phyloP scores from a whole-genome alignment of 53 echinoderm and acorn worm genomes.

The Holothuria scabra region DNA sequence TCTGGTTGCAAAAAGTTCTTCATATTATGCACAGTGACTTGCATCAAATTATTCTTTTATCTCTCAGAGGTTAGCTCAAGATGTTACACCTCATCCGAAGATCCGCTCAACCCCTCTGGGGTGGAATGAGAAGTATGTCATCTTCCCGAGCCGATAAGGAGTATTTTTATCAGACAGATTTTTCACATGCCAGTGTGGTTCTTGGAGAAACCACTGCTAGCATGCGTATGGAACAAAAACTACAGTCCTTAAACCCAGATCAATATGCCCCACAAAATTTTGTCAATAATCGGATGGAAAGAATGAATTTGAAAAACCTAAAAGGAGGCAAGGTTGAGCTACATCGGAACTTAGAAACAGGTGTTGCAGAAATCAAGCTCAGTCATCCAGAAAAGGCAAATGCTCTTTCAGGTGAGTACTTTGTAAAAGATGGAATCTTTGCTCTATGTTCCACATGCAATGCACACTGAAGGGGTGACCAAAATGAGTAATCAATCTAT shows the following conservation, averaged over 20 bases:
- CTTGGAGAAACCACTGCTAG: constrained; percentile 78
- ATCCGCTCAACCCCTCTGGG: neutral
- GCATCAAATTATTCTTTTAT: no score
- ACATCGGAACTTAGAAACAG: constrained; percentile 71
- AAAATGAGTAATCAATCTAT: no score
- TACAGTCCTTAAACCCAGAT: constrained; percentile 51
- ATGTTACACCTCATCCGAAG: constrained; percentile 3
- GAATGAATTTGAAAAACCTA: constrained; percentile 61
- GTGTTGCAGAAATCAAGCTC: constrained; percentile 81
- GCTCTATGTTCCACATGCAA: no score
- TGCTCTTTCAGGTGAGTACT: constrained; percentile 77
- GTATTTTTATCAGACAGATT: constrained; percentile 77
- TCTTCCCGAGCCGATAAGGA: constrained; percentile 26
- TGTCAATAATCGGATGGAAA: constrained; percentile 71
- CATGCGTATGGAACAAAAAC: constrained; percentile 67
- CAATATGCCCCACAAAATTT: constrained; percentile 57
- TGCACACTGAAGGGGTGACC: no score
- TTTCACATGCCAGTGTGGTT: constrained; percentile 67
- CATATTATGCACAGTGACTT: no score
- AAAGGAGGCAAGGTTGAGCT: constrained; percentile 76
- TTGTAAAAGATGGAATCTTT: no score
- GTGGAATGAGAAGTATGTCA: constrained; percentile 3
- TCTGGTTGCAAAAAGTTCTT: no score
- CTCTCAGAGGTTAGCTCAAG: no score
- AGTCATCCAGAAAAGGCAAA: constrained; percentile 80